Evolutionary conservation across 2,113 vertebrate species (phyloP), one percentile per base, ranked within the genome.

Genomic region (Pollachius pollachius): DNA sequence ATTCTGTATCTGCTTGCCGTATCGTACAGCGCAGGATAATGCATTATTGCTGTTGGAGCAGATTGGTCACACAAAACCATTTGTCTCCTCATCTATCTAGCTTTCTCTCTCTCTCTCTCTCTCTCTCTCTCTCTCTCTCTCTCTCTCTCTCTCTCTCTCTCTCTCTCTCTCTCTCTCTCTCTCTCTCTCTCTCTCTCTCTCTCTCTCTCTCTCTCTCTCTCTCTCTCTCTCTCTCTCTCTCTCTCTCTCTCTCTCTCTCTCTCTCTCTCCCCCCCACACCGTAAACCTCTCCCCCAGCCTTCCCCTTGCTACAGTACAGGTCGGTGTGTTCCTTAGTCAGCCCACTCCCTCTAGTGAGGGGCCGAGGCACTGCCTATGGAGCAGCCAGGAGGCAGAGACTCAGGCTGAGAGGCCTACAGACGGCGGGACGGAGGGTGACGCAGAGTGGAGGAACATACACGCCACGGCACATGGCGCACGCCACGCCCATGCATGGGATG

Each of bases 311-410:
- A 48, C 52, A 56, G 57, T 69, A 67, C 2, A 4, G n/a, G 54
- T n/a, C 76, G 58, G 60, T 57, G 64, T 80, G 70, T 86, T 90
- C 79, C 85, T 84, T 75, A 76, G 84, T 75, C 83, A 70, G 71
- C 78, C 86, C 79, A 76, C 91, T 89, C 92, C 91, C 91, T 89
- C 90, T 92, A 91, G 89, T 91, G 90, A 88, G 85, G 72, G 85
- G 81, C 78, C 19, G 56, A 70, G 78, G 89, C 84, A 90, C 72
- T 90, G 87, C 87, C 85, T 74, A 52, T 78, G 78, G 85, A 84
- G 71, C 71, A 72, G 75, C 84, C 76, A n/a, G 73, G 61, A 75
- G 76, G 21, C 5, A 11, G 21, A 2, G n/a, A 60, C 12, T 2
- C n/a, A 18, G 16, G 9, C 7, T 17, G 17, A 48, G 41, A 48